Evolutionary conservation across 2,113 vertebrate genomes (phyloP), one percentile per base, ranked within the genome.

Genomic region (Onychorhynchus coronatus): DNA sequence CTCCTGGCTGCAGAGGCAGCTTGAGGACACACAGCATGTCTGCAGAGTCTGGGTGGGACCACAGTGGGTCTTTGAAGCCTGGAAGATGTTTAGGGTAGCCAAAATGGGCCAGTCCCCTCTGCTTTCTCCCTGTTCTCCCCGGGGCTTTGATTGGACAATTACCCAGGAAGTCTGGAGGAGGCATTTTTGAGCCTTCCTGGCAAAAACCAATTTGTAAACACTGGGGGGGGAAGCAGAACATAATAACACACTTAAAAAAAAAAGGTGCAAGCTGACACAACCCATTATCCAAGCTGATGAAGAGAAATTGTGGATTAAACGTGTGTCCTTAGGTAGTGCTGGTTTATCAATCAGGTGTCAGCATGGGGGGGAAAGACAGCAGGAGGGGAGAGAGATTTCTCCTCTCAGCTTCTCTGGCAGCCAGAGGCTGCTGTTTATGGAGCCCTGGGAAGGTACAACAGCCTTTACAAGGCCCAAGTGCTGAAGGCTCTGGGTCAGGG

Each of bases 271-370:
- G 52, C 27, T 8, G 12, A 46, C 42, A 75, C 47, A 37, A 59
- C 8, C 23, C 1, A 0, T 55, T 58, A 71, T 27, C 6, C 1
- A 0, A 78, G 19, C 21, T 42, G 46, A 90, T 68, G 13, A 53
- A 89, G 73, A 89, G 61, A 84, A 85, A 72, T 25, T 33, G 33
- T 41, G n/a, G 55, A 66, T 42, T 58, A 77, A 73, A 73, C 28
- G 13, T 3, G 0, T 35, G 42, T 31, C 59, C 67, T 58, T 72
- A 18, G 35, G 21, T 84, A 50, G 15, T 71, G 33, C 83, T 96
- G 86, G 33, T 81, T 93, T 92, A 81, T 91, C 68, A 50, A 56
- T 91, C 80, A 81, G 44, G 46, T 89, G 18, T 0, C 68, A 80
- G 50, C 39, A 24, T 0, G 0, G 65, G 50, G n/a, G 42, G 39